phyloP scores from a whole-genome alignment of 2,113 vertebrate species.

The Dasyurus viverrinus region DNA sequence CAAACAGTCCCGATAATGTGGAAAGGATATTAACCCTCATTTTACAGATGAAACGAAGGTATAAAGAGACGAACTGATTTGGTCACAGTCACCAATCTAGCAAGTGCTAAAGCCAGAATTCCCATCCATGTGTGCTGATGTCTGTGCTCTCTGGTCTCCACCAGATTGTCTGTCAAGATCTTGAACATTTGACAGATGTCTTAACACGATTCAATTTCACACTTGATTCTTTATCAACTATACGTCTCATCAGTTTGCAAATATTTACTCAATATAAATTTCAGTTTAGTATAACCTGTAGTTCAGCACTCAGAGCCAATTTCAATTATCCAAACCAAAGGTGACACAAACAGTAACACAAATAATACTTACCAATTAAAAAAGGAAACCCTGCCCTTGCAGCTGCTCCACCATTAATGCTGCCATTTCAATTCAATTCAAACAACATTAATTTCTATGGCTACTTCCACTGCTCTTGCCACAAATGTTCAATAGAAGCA shows the following conservation, averaged over 20 bases:
- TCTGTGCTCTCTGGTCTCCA: background rate
- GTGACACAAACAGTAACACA: background rate
- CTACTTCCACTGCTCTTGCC: background rate
- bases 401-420: background rate
- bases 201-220: background rate
- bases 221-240: background rate
- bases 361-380: background rate
- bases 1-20: background rate
- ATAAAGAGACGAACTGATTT: background rate
- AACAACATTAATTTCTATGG: background rate
- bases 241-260: slow-evolving; percentile 27
- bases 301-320: background rate
- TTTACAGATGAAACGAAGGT: background rate
- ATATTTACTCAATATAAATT: background rate
- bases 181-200: background rate
- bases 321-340: background rate
- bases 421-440: background rate
- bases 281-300: background rate
- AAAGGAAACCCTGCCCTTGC: background rate
- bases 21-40: background rate
- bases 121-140: background rate
- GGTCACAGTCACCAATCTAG: background rate
- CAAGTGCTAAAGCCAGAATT: background rate
- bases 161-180: slow-evolving; percentile 1
- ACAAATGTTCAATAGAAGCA: background rate